Base-by-base conservation (phyloP, 2,888 invertebrate species). In the Leptura quadrifasciata region DNA sequence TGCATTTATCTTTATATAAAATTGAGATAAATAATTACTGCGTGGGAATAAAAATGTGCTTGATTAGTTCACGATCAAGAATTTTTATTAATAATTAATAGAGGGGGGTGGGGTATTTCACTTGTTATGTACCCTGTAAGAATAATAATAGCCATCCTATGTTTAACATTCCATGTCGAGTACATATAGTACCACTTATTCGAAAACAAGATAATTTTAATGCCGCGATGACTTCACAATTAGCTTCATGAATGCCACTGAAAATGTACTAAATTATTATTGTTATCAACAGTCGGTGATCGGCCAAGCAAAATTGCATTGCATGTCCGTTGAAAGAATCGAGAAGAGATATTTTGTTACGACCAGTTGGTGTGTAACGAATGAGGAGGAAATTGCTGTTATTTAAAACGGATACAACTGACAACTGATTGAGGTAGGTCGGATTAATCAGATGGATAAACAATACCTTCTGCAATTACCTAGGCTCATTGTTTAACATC, bases 361-460 rank as follows among this genome's bases (percentile, higher is more conserved):
- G 58, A 79, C 75, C 78, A 75, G 78, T 75, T 73, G 74, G 73
- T 74, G 79, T 78, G 80, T 81, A 79, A 82, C 83, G 80, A 77
- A 76, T 75, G 79, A 80, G 79, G 77, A 80, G 83, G 83, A 83
- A 83, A 80, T 82, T 72, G 79, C 76, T 76, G 77, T 80, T 80
- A 35, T 78, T 70, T 76, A 54, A 72, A 81, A 76, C 84, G 85
- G 85, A 85, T 85, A 81, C 81, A 83, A 83, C 83, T 83, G 85
- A 81, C 84, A 85, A 76, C 78, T 76, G 80, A 84, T 85, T 84
- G 85, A 83, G 85, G 85, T 80, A 85, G 85, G 85, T 84, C 84
- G 75, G 74, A 78, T 79, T 82, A 83, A 84, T 84, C 84, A 82
- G 81, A 82, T 80, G 80, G 75, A 80, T 77, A 79, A 76, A 80